phyloP scores from a whole-genome alignment of 2,888 invertebrate genomes.

The Eupithecia abbreviata region DNA sequence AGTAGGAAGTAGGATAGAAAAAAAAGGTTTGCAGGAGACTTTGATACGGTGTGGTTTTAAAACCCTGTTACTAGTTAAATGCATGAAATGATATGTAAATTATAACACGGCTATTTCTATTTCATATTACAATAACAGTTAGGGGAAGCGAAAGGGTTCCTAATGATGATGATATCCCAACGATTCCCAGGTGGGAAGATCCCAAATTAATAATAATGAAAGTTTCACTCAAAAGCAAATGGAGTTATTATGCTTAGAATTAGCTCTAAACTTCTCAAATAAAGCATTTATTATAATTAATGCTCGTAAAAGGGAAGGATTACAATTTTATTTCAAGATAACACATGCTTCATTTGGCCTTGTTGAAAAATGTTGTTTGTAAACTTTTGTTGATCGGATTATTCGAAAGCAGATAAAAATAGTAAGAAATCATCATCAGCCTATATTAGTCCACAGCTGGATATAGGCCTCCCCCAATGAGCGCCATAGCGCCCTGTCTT shows the following conservation, averaged over 20 bases:
- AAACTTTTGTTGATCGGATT: background rate
- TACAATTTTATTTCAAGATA: background rate
- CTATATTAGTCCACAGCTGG: no score
- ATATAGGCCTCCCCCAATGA: no score
- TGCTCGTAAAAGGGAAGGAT: background rate
- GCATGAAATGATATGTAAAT: background rate
- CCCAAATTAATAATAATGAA: slow-evolving; percentile 42
- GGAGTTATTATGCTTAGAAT: slow-evolving; percentile 27
- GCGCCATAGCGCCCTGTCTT: no score
- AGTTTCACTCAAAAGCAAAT: slow-evolving; percentile 38
- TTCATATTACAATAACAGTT: slow-evolving; percentile 25
- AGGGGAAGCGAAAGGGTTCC: slow-evolving; percentile 32
- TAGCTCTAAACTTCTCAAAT: slow-evolving; percentile 21
- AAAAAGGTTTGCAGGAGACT: no score
- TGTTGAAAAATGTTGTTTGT: background rate
- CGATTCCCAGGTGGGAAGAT: slow-evolving; percentile 38
- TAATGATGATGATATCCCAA: slow-evolving; percentile 38
- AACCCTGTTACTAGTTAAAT: background rate
- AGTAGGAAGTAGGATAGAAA: no score
- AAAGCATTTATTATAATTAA: slow-evolving; percentile 16
- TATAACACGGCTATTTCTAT: background rate
- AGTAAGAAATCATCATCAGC: no score
- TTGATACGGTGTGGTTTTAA: no score
- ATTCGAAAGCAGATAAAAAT: background rate
- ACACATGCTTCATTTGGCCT: background rate